Evolutionary conservation across 1,140 invertebrate genomes (phyloP), one percentile per base, ranked within the genome.

Genomic region (Leptoteleia sp.): DNA sequence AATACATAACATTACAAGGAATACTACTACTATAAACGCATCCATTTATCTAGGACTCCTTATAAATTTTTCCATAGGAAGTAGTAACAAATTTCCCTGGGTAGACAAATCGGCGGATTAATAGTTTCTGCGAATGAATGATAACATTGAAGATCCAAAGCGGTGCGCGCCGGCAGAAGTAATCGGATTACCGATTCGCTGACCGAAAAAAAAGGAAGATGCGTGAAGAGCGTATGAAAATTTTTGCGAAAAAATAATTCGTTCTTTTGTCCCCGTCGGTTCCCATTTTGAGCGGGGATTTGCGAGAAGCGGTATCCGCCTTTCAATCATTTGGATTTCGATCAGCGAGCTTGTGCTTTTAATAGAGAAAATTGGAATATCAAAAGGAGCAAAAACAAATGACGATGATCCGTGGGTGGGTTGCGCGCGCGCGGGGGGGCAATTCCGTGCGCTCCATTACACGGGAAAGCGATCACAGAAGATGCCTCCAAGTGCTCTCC

Each of bases 391-490:
- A 73, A 79, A 79, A 79, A 79, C 76, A 73, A 79, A 79, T 79
- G 67, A 73, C 62, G 68, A 73, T 37, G 75, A 78, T 67, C 52
- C 65, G 52, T 8, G 42, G 54, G 47, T 33, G 67, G 40, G 11
- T 50, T 27, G 16, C 67, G 70, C 37, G 76, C 22, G 22, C 22
- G 22, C 6, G 22, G 6, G 70, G 68, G 42, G 43, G 50, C 71
- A 64, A 79, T 75, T 71, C 70, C 22, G 61, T 64, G 77, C 72
- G 80, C 76, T 81, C 71, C 67, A 81, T 81, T 76, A 78, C 80
- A 76, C 76, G 67, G 76, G 68, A 81, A 81, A 79, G 71, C 72
- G 76, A 76, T 81, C 80, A 81, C 76, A 79, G 76, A 81, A 81
- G 72, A 76, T 79, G 80, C 62, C 68, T 81, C 77, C 68, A 76